Percentiles rank a stretch among this genome's conserved stretches.
Conservation (phyloP, 2,113 vertebrate species). For the Nettapus auritus region DNA sequence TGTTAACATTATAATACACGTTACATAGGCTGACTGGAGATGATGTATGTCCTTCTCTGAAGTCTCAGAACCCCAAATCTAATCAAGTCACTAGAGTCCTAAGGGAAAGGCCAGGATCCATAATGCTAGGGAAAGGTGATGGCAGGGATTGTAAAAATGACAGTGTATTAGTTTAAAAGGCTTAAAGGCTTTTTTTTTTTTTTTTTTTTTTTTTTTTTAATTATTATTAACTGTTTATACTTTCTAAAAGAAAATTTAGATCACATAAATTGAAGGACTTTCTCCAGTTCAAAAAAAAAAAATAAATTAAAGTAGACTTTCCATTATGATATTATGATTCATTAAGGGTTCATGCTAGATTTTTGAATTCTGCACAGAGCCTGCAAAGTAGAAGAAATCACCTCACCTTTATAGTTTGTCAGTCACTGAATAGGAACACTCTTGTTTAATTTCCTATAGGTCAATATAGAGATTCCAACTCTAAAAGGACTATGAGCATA, state of each 20-base stretch:
- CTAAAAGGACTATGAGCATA: neutral
- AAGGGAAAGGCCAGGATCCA: neutral
- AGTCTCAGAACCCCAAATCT: slow-evolving; percentile 55
- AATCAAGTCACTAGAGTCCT: neutral
- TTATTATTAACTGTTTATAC: neutral
- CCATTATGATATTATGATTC: neutral
- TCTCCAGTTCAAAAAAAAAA: neutral
- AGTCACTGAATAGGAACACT: neutral
- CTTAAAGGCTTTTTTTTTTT: neutral
- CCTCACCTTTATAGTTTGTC: neutral
- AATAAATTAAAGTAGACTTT: neutral
- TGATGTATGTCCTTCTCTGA: neutral
- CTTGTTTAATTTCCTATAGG: neutral
- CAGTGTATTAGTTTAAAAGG: neutral
- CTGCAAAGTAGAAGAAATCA: neutral
- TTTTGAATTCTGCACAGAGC: neutral
- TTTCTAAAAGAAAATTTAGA: neutral
- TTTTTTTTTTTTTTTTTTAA: neutral
- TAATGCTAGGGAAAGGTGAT: neutral
- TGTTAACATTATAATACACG: neutral
- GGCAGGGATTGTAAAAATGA: neutral
- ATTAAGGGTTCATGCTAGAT: neutral
- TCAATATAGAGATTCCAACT: neutral
- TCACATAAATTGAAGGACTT: neutral
- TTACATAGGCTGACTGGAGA: neutral